Evolutionary conservation across 2,797 vertebrate genomes (phyloP).

Genomic region (Galaxias olidus): DNA sequence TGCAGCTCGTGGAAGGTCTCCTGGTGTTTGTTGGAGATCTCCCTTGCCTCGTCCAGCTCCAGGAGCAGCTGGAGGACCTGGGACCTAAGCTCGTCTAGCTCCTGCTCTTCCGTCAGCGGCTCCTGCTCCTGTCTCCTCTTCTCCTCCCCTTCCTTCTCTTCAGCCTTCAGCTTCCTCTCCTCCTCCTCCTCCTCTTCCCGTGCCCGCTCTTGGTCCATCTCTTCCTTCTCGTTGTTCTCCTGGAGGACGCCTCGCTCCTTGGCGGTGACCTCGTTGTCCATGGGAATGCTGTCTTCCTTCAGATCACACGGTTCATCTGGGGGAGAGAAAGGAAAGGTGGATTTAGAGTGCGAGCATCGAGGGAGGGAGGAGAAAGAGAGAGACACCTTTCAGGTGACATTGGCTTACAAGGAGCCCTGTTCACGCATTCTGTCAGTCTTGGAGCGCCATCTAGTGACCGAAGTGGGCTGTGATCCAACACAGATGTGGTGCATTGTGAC

Average conservation of each 20-base stretch:
- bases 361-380: constrained; percentile 11
- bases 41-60: constrained; percentile 83
- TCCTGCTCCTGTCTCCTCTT: constrained; percentile 17
- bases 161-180: no score
- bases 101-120: constrained; percentile 71
- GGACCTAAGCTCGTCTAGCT: constrained; percentile 79
- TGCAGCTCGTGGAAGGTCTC: constrained; percentile 85
- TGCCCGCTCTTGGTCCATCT: constrained; percentile 56
- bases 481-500: no score
- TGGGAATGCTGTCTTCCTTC: constrained; percentile 65
- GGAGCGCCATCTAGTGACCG: no score
- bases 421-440: no score
- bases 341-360: constrained; percentile 8
- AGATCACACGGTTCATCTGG: constrained; percentile 70
- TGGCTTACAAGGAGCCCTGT: no score
- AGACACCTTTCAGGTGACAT: no score
- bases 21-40: constrained; percentile 81
- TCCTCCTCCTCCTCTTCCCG: constrained; percentile 55
- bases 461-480: no score
- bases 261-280: constrained; percentile 68
- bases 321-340: constrained; percentile 2
- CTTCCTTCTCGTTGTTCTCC: constrained; percentile 65
- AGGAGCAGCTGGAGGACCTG: constrained; percentile 83
- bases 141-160: constrained; percentile 57
- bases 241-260: constrained; percentile 69